A percentile compares a stretch with the other conserved stretches of the same genome.
phyloP scores from a whole-genome alignment of 2,797 vertebrate genomes.

The Aphelocoma californica region DNA sequence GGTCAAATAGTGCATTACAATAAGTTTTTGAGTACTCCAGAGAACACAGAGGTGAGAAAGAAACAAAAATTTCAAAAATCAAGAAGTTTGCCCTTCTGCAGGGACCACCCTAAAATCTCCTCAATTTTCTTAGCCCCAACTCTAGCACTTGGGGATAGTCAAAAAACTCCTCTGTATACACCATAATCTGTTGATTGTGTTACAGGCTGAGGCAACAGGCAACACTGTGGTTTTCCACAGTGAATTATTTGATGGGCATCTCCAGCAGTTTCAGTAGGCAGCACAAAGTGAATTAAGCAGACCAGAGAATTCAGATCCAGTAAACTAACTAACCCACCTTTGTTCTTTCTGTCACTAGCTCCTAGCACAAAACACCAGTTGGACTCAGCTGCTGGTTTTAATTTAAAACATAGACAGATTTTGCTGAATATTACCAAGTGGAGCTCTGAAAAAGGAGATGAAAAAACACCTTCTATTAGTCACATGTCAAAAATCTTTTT shows the following conservation, averaged over 20 bases:
- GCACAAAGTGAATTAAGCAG: background rate
- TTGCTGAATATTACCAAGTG: slow-evolving; percentile 19
- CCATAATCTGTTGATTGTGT: background rate
- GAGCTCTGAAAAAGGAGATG: background rate
- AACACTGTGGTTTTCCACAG: background rate
- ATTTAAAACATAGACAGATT: slow-evolving; percentile 46
- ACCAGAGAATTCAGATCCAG: background rate
- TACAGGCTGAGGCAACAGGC: background rate
- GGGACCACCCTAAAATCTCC: background rate
- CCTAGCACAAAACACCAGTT: slow-evolving; percentile 32
- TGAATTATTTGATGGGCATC: background rate
- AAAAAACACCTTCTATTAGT: background rate
- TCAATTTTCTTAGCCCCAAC: background rate
- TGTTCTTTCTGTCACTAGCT: slow-evolving; percentile 49
- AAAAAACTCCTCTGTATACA: background rate
- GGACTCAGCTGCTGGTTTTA: slow-evolving; percentile 48
- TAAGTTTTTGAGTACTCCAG: background rate
- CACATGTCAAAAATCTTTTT: background rate
- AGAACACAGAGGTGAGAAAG: background rate
- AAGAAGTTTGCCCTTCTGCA: background rate
- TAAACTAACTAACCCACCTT: slow-evolving; percentile 45
- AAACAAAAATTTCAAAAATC: background rate
- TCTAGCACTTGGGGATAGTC: background rate
- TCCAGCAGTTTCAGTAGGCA: background rate
- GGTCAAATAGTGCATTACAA: background rate